phyloP scores from a whole-genome alignment of 1,140 invertebrate species.

The Proales similis region DNA sequence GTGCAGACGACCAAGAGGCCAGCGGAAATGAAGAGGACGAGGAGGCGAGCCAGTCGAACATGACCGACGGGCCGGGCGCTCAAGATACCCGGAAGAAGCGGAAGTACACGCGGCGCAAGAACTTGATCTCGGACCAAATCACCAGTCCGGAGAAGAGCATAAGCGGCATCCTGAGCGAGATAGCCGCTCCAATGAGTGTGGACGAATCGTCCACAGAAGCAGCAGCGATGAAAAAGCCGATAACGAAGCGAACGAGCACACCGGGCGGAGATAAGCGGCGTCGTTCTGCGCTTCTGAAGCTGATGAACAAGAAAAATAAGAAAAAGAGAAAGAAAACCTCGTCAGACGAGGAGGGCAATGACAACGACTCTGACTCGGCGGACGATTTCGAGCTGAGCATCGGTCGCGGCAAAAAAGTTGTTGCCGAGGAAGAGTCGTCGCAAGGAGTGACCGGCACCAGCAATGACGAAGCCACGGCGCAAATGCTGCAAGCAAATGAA shows the following conservation, averaged over 20 bases:
- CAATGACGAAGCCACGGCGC: constrained; percentile 7
- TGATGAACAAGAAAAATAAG: constrained; percentile 29
- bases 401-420: not conserved
- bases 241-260: no score
- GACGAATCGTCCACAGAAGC: no score
- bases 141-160: no score
- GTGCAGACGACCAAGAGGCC: not conserved
- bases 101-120: no score
- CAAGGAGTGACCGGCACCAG: not conserved
- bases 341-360: constrained; percentile 18
- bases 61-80: not conserved
- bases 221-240: no score
- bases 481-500: constrained; percentile 26
- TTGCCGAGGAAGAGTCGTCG: not conserved
- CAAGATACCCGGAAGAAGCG: no score
- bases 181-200: no score
- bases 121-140: no score
- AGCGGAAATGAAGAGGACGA: not conserved
- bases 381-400: constrained; percentile 8
- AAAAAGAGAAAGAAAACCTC: constrained; percentile 34
- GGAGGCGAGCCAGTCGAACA: not conserved
- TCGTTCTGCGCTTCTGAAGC: constrained; percentile 15
- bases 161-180: no score
- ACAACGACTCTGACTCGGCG: constrained; percentile 5
- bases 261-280: no score